These are phyloP conservation scores for Sinocyclocheilus maitianheensis DNA, from an alignment of 2,113 vertebrate genomes.

Conservation along the genomic window DNA sequence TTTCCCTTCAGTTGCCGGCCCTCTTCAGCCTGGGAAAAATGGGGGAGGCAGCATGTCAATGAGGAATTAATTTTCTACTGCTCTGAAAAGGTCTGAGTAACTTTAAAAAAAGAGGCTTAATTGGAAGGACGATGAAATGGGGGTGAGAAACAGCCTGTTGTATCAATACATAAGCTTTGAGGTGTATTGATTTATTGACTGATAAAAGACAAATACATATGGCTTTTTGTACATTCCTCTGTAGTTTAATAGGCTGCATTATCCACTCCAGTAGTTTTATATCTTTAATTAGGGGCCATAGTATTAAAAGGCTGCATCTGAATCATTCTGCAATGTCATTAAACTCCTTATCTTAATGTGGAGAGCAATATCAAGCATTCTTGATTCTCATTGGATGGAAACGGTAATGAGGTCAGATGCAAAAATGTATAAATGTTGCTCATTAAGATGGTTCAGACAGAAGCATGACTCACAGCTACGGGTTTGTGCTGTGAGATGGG, in stretches of 20 bases:
- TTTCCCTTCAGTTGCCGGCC: slow-evolving; percentile 82
- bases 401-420: slow-evolving; percentile 19
- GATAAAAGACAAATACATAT: slow-evolving; percentile 19
- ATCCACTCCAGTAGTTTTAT: slow-evolving; percentile 1
- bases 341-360: slow-evolving; percentile 7
- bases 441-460: slow-evolving; percentile 17
- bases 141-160: slow-evolving; percentile 18
- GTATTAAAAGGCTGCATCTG: not conserved
- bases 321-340: slow-evolving; percentile 23
- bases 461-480: slow-evolving; percentile 36
- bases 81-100: slow-evolving; percentile 32
- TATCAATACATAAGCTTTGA: slow-evolving; percentile 29
- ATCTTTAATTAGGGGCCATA: slow-evolving; percentile 5
- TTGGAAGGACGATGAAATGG: not conserved
- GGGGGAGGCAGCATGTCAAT: slow-evolving; percentile 73
- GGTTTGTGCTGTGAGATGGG: slow-evolving; percentile 42
- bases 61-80: slow-evolving; percentile 60
- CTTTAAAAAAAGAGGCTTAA: slow-evolving; percentile 5
- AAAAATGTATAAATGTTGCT: slow-evolving; percentile 38
- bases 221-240: not conserved
- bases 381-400: not conserved
- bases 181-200: slow-evolving; percentile 19
- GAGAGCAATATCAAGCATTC: not conserved
- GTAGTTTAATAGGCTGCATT: slow-evolving; percentile 4
- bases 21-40: slow-evolving; percentile 82